Conservation (phyloP, 2,113 vertebrate species). For the Probosciger aterrimus region DNA sequence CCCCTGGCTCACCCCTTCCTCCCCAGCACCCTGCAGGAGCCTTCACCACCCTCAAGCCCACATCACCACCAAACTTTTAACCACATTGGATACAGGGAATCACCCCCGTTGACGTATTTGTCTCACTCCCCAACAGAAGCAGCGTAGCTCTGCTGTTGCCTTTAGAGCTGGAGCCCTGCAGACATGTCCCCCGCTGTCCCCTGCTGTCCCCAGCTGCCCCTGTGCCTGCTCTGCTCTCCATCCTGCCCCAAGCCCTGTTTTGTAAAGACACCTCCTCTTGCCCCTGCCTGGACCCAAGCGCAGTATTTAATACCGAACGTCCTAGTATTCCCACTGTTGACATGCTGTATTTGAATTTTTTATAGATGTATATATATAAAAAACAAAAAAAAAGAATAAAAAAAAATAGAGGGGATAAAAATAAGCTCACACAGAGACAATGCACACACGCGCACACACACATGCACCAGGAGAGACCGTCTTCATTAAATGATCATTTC, state of each 20-base stretch:
- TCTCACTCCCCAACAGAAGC: slow-evolving; percentile 38
- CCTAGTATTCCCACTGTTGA: slow-evolving; percentile 65
- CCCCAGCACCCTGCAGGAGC: background rate
- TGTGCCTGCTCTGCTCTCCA: background rate
- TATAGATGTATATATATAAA: slow-evolving; percentile 75
- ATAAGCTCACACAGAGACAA: slow-evolving; percentile 17
- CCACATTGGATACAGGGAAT: slow-evolving; percentile 26
- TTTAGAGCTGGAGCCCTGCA: slow-evolving; percentile 33
- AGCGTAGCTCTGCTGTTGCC: slow-evolving; percentile 46
- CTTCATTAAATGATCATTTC: slow-evolving; percentile 77
- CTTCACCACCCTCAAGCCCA: background rate
- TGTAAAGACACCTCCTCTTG: slow-evolving; percentile 57
- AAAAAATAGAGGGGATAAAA: slow-evolving; percentile 48
- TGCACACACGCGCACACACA: background rate
- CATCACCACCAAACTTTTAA: background rate
- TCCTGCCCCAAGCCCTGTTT: slow-evolving; percentile 4
- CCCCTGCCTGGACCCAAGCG: slow-evolving; percentile 43
- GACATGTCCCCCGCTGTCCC: background rate
- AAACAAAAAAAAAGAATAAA: slow-evolving; percentile 8
- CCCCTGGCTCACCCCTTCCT: background rate
- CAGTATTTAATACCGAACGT: slow-evolving; percentile 71
- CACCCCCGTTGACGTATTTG: background rate
- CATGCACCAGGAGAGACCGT: slow-evolving; percentile 41
- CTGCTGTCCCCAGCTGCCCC: background rate
- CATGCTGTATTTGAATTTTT: slow-evolving; percentile 74